phyloP scores from a whole-genome alignment of 1,140 invertebrate species.

The Panagrolaimus sp. region DNA sequence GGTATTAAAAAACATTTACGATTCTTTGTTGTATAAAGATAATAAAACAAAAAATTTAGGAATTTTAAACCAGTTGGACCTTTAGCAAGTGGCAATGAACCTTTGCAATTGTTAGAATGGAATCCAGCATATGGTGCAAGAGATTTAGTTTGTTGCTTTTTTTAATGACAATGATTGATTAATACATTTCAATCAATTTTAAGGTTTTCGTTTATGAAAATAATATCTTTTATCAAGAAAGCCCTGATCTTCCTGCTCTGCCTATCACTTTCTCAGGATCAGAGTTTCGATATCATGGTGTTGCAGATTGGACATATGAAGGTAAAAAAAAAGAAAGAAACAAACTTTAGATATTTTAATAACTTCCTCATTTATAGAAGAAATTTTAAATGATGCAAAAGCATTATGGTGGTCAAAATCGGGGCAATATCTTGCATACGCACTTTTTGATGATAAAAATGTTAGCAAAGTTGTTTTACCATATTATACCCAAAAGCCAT shows the following conservation, averaged over 20 bases:
- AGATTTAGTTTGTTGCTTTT: constrained; percentile 21
- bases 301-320: constrained; percentile 35
- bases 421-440: constrained; percentile 32
- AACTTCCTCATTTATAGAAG: constrained; percentile 20
- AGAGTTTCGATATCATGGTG: constrained; percentile 21
- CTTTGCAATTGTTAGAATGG: constrained; percentile 22
- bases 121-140: constrained; percentile 16
- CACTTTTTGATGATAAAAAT: constrained; percentile 27
- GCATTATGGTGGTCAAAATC: constrained; percentile 36
- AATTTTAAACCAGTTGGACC: constrained; percentile 6
- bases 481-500: constrained; percentile 20
- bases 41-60: constrained; percentile 7
- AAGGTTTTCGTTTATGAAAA: constrained; percentile 29
- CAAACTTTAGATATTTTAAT: constrained; percentile 6
- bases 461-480: constrained; percentile 26
- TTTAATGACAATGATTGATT: not conserved
- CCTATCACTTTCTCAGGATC: constrained; percentile 23
- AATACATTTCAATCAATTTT: not conserved
- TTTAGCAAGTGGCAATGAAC: not conserved
- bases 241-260: not conserved
- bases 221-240: constrained; percentile 29
- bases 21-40: not conserved
- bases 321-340: constrained; percentile 9
- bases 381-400: constrained; percentile 28
- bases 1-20: constrained; percentile 10